Percentiles rank a stretch among this genome's conserved stretches.
Conservation (phyloP, 2,113 vertebrate genomes). For the Onychostruthus taczanowskii region DNA sequence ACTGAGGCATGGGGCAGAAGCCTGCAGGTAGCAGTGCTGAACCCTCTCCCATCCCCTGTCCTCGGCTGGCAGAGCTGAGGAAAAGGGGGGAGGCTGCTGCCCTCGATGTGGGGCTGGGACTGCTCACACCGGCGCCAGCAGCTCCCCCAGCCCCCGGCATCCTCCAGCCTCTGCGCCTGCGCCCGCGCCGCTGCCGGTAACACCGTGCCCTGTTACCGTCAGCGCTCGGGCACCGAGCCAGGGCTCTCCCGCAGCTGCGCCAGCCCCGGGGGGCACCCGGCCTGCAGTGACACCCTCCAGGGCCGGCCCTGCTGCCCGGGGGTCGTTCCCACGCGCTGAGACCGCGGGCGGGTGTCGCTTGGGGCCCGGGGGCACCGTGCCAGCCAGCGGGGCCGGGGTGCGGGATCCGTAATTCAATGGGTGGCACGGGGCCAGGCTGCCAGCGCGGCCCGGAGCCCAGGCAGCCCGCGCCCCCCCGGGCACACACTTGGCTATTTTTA, state of each 20-base stretch:
- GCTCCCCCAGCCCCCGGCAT: background rate
- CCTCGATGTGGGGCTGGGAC: background rate
- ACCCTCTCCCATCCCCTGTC: too few species aligned
- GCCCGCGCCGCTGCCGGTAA: background rate
- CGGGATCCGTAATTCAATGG: background rate
- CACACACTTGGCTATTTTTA: background rate
- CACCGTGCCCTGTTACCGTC: slow-evolving; percentile 14
- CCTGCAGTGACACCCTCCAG: background rate
- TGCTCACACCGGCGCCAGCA: background rate
- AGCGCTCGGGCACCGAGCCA: slow-evolving; percentile 17
- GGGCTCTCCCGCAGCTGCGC: background rate
- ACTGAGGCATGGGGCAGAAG: background rate
- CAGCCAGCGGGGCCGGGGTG: background rate
- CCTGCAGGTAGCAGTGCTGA: background rate
- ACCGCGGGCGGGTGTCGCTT: background rate
- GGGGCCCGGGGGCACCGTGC: background rate
- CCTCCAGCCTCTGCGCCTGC: background rate
- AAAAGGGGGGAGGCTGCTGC: background rate
- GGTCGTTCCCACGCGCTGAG: background rate
- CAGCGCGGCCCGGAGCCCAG: background rate
- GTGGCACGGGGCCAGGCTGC: slow-evolving; percentile 34
- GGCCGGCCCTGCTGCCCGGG: background rate
- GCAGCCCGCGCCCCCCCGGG: background rate
- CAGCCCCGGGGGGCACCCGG: background rate
- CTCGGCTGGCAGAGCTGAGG: background rate